Evolutionary conservation across 64 coral and sea anemone genomes (phyloP).

Genomic region (Pocillopora damicornis): DNA sequence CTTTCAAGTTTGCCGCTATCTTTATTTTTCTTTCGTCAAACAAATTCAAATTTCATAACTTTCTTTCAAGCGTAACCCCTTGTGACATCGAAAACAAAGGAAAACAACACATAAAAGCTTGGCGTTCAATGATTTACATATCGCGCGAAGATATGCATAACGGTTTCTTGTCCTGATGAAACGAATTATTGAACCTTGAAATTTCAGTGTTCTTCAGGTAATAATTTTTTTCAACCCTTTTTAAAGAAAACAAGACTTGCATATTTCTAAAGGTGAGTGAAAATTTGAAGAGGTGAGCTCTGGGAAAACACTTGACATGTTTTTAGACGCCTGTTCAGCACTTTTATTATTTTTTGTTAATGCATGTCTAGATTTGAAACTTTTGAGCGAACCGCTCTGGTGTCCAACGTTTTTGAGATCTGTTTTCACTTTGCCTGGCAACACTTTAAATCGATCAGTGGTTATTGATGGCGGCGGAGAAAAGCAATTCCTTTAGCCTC

Average conservation of each 20-base stretch:
- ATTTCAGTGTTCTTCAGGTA: neutral
- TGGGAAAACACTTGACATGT: neutral
- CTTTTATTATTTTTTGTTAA: neutral
- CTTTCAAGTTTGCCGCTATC: neutral
- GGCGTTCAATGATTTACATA: neutral
- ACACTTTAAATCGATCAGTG: neutral
- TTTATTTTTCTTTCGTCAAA: neutral
- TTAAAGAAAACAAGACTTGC: neutral
- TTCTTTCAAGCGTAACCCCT: constrained; percentile 2
- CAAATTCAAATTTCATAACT: constrained; percentile 13
- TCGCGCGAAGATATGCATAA: constrained; percentile 1
- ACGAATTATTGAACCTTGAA: neutral
- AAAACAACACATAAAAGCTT: neutral
- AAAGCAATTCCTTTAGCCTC: no score
- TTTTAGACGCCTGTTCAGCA: neutral
- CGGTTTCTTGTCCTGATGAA: neutral
- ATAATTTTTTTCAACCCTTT: neutral
- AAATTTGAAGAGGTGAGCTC: neutral
- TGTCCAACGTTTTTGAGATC: neutral
- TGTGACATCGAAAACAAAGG: constrained; percentile 1
- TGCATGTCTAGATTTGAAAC: neutral
- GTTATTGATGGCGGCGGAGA: neutral
- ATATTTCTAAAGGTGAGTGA: neutral
- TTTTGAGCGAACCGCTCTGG: neutral
- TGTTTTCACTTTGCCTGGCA: neutral